These are phyloP conservation scores for Prosopocoilus inquinatus DNA, from an alignment of 2,888 invertebrate genomes.

Conservation along the genomic window DNA sequence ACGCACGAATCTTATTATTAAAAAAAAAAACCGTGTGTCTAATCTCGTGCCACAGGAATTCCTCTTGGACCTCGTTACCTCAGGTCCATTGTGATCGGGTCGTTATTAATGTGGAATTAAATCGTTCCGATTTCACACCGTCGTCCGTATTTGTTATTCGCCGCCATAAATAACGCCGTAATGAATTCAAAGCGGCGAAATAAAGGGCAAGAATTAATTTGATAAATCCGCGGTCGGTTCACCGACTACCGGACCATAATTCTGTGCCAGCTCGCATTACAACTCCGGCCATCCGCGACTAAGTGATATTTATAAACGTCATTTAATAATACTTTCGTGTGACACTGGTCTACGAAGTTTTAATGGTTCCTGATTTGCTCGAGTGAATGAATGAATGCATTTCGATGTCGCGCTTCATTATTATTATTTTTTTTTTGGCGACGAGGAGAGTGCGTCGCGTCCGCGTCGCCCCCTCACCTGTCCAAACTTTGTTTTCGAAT, in stretches of 20 bases:
- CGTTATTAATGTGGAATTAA: slow-evolving; percentile 33
- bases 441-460: too few species aligned
- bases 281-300: slow-evolving; percentile 24
- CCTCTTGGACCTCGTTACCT: slow-evolving; percentile 4
- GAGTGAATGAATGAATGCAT: slow-evolving; percentile 18
- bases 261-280: slow-evolving; percentile 26
- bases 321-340: slow-evolving; percentile 17
- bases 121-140: slow-evolving; percentile 34
- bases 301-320: slow-evolving; percentile 24
- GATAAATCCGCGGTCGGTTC: slow-evolving; percentile 29
- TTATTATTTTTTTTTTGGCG: slow-evolving; percentile 8
- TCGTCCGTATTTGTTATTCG: slow-evolving; percentile 32
- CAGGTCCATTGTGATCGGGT: slow-evolving; percentile 15
- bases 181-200: slow-evolving; percentile 22
- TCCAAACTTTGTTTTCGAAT: slow-evolving; percentile 2
- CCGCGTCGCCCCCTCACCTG: slow-evolving; percentile 4
- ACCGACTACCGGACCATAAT: slow-evolving; percentile 29
- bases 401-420: not conserved
- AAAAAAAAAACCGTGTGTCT: too few species aligned
- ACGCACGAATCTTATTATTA: too few species aligned
- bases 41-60: too few species aligned
- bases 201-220: slow-evolving; percentile 25
- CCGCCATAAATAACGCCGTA: slow-evolving; percentile 30
- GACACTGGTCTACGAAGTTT: slow-evolving; percentile 1
- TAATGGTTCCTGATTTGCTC: slow-evolving; percentile 1